Conservation (phyloP, 2,797 vertebrate species). For the Dallia pectoralis region DNA sequence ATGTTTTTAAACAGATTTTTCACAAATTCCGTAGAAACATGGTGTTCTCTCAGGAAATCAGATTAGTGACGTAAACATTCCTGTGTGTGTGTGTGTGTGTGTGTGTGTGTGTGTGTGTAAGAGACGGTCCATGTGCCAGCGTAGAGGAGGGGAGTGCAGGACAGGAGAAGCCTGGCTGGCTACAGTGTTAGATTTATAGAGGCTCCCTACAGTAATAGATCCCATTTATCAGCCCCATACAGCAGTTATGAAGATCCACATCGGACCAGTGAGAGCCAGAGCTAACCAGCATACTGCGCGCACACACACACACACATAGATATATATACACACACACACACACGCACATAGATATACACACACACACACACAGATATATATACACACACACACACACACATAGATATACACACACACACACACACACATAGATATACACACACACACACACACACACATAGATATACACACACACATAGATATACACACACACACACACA, state of each 20-base stretch:
- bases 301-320: too few species aligned
- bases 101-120: not conserved
- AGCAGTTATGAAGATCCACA: not conserved
- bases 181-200: slow-evolving; percentile 22
- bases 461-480: too few species aligned
- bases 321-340: not conserved
- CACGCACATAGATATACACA: not conserved
- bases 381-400: too few species aligned
- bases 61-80: slow-evolving; percentile 29
- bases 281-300: not conserved
- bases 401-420: too few species aligned
- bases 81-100: not conserved
- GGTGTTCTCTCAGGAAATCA: slow-evolving; percentile 1
- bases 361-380: too few species aligned
- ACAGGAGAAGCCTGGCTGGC: not conserved
- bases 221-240: slow-evolving; percentile 7
- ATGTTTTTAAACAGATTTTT: not conserved
- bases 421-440: too few species aligned
- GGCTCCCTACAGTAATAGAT: not conserved
- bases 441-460: too few species aligned
- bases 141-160: slow-evolving; percentile 15
- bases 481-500: too few species aligned
- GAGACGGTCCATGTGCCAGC: not conserved
- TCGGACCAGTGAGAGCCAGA: not conserved
- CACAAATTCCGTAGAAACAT: slow-evolving; percentile 2